These are phyloP conservation scores for Lepidurus couesii DNA, from an alignment of 1,140 invertebrate genomes.

Conservation along the genomic window DNA sequence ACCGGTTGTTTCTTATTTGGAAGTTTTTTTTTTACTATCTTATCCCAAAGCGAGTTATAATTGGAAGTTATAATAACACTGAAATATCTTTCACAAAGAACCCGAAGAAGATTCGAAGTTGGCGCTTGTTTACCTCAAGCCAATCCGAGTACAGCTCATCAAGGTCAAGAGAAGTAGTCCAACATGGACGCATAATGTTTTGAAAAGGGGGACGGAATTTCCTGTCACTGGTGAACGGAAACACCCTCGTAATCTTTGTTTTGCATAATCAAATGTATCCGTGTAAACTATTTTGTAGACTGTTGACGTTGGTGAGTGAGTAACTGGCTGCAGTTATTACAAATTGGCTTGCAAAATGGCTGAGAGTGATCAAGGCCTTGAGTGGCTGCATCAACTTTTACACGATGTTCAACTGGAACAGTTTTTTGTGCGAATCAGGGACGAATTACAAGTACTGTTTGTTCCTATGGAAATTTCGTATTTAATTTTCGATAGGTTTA, in stretches of 20 bases:
- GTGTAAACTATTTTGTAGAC: neutral
- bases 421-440: constrained; percentile 80
- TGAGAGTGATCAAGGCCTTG: constrained; percentile 54
- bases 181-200: neutral
- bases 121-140: neutral
- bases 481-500: constrained; percentile 28
- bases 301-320: neutral
- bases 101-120: neutral
- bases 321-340: neutral
- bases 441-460: constrained; percentile 71
- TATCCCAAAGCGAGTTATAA: too few species aligned
- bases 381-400: constrained; percentile 78
- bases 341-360: constrained; percentile 6
- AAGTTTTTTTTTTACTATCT: too few species aligned
- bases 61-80: neutral
- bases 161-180: neutral
- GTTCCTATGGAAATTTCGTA: neutral
- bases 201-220: neutral
- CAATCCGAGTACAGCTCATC: neutral
- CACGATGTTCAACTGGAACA: constrained; percentile 86
- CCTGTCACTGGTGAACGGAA: neutral
- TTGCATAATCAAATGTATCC: neutral
- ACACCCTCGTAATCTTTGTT: neutral
- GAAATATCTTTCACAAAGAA: neutral
- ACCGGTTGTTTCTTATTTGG: too few species aligned